Percentiles rank a stretch among this genome's conserved stretches.
phyloP scores from a whole-genome alignment of 2,797 vertebrate species.

The Danio kyathit region DNA sequence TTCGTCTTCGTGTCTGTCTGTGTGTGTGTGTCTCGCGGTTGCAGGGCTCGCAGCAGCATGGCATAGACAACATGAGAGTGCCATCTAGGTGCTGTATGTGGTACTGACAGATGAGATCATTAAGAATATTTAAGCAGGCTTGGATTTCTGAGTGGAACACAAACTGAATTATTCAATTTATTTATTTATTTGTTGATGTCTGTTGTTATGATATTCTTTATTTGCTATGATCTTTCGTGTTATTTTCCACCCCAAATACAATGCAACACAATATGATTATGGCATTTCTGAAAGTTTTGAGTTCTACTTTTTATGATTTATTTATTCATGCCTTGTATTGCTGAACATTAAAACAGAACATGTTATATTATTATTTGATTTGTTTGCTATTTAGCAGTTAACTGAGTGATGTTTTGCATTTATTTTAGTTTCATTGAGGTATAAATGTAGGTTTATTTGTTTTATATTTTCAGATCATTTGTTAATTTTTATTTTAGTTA shows the following conservation, averaged over 20 bases:
- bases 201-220: background rate
- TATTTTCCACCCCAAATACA: background rate
- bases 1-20: background rate
- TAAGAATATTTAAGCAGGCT: slow-evolving; percentile 58
- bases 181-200: background rate
- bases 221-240: background rate
- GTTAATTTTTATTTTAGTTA: no score
- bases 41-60: slow-evolving; percentile 73
- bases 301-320: background rate
- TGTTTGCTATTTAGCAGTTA: background rate
- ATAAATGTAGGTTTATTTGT: no score
- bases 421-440: background rate
- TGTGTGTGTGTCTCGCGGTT: slow-evolving; percentile 38
- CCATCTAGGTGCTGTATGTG: slow-evolving; percentile 83
- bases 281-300: background rate
- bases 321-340: background rate
- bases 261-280: no score
- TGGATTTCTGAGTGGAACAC: background rate
- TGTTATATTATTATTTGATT: background rate
- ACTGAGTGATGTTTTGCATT: background rate
- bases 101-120: slow-evolving; percentile 78
- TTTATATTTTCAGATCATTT: no score
- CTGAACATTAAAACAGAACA: background rate
- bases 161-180: background rate
- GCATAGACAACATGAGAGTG: slow-evolving; percentile 86